A percentile compares a stretch with the other conserved stretches of the same genome.
These are phyloP conservation scores for Columbina picui DNA, from an alignment of 2,113 vertebrate genomes.

Conservation along the genomic window DNA sequence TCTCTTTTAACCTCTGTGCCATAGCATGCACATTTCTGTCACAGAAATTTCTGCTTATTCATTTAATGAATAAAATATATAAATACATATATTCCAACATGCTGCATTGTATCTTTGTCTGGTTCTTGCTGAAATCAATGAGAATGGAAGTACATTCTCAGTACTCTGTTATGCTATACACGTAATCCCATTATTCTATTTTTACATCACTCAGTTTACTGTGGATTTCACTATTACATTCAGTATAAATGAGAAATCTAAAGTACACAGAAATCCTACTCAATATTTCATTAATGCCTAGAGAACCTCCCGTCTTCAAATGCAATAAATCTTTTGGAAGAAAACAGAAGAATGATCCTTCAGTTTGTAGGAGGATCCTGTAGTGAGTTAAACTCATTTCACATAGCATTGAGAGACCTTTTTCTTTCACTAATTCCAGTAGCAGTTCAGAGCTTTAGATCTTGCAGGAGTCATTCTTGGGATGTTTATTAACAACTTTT, in stretches of 20 bases:
- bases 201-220: neutral
- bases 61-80: neutral
- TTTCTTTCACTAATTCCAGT: neutral
- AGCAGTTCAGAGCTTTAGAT: neutral
- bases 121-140: neutral
- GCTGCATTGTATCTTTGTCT: neutral
- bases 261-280: neutral
- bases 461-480: neutral
- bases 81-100: neutral
- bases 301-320: neutral
- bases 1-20: neutral
- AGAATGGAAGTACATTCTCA: neutral
- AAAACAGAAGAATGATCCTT: neutral
- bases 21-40: neutral
- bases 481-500: neutral
- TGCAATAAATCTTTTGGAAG: neutral
- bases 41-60: neutral
- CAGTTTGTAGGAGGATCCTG: neutral
- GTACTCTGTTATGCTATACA: neutral
- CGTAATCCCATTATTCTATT: neutral
- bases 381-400: neutral
- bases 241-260: neutral
- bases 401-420: neutral
- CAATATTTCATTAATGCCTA: slow-evolving; percentile 19
- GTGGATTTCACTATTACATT: neutral